Conservation (phyloP, 2,888 invertebrate genomes). For the Ferrisia virgata region DNA sequence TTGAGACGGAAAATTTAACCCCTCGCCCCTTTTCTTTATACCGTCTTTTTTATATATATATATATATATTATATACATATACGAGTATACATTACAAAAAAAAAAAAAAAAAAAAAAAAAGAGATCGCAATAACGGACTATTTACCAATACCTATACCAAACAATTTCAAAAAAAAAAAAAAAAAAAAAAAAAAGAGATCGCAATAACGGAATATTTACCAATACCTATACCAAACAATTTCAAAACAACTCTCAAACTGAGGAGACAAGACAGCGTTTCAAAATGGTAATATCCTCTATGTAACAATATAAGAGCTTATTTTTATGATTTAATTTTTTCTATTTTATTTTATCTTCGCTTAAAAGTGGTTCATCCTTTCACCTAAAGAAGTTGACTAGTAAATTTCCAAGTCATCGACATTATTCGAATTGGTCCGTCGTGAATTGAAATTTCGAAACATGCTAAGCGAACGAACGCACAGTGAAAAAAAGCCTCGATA, state of each 20-base stretch:
- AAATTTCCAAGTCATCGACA: too few species aligned
- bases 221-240: not conserved
- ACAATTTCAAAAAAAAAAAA: not conserved
- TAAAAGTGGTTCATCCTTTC: not conserved
- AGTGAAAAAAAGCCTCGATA: too few species aligned
- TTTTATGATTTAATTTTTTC: constrained; percentile 22
- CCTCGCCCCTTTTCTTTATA: not conserved
- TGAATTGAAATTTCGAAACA: too few species aligned
- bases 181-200: not conserved
- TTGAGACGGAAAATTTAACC: not conserved
- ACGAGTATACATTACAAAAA: too few species aligned
- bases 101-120: too few species aligned
- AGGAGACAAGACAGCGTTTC: not conserved
- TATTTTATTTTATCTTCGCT: not conserved
- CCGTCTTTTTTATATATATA: not conserved
- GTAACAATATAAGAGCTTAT: constrained; percentile 14
- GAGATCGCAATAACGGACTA: too few species aligned
- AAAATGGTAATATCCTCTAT: constrained; percentile 22
- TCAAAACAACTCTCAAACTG: not conserved
- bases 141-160: too few species aligned
- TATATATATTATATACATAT: too few species aligned
- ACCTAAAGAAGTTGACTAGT: not conserved
- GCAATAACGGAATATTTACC: not conserved
- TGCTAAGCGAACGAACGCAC: too few species aligned
- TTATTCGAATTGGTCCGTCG: too few species aligned